Evolutionary conservation across 2,797 vertebrate genomes (phyloP), one percentile per base, ranked within the genome.

Genomic region (Darevskia mixta): DNA sequence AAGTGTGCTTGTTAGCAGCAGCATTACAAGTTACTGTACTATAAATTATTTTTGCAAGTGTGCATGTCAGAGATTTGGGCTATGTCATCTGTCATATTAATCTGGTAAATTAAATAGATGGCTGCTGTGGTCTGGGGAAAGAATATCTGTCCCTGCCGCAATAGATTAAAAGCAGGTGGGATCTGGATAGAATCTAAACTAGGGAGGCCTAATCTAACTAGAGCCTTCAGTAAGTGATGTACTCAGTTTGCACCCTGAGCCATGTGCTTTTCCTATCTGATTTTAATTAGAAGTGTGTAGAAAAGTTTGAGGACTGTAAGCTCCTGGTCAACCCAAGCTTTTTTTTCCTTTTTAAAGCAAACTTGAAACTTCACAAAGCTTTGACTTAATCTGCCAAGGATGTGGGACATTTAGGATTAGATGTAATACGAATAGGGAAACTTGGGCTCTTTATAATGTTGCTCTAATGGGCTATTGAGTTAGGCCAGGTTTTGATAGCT

Each of bases 61-160:
- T 84, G 41, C n/a, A 23, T 85, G 77, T 75, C 78, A 85, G 76
- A 85, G 83, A 84, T 85, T 89, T 85, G 58, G n/a, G 78, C 77
- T 69, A 76, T 85, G 87, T 81, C 83, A 83, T 85, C 79, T 88
- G 78, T 81, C 83, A 85, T 45, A 80, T 88, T 85, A 81, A 85
- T 89, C 58, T 83, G 49, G 49, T 81, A 85, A 75, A 38, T 85
- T 69, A 86, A 86, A 86, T 58, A 83, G 64, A 79, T 81, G 69
- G 29, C 55, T 89, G 15, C n/a, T 79, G 23, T 89, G 69, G 38
- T 89, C 58, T 15, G 10, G 27, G 35, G 79, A 75, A 75, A 55
- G 64, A 64, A 81, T 75, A 61, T 73, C 69, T 43, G 38, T 75
- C 58, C 77, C 87, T 81, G n/a, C 55, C 49, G 83, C n/a, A 75